Conservation (phyloP, 2,797 vertebrate genomes). For the Sebastes hubbsi region DNA sequence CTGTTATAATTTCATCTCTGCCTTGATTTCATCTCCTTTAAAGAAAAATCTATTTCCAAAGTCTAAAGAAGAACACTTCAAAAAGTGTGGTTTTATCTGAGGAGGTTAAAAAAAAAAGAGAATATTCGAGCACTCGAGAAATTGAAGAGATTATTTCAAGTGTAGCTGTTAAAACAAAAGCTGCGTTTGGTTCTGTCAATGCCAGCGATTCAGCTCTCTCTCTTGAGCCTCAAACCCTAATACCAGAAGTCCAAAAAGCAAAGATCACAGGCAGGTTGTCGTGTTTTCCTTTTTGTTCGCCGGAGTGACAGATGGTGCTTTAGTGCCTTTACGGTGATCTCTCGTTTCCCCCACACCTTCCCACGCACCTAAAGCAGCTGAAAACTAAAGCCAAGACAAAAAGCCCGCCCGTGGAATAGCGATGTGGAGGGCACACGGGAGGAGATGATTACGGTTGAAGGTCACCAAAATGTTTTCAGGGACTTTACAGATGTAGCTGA, state of each 20-base stretch:
- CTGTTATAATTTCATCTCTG: slow-evolving; percentile 23
- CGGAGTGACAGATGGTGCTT: slow-evolving; percentile 58
- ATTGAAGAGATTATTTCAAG: slow-evolving; percentile 45
- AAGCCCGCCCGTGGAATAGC: slow-evolving; percentile 54
- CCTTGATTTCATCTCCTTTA: slow-evolving; percentile 37
- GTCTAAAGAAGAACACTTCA: slow-evolving; percentile 21
- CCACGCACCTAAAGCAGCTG: slow-evolving; percentile 32
- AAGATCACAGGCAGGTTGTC: slow-evolving; percentile 53
- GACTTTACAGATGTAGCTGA: slow-evolving; percentile 76
- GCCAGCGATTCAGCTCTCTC: slow-evolving; percentile 19
- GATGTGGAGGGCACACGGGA: slow-evolving; percentile 41
- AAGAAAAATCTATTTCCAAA: slow-evolving; percentile 26
- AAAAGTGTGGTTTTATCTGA: slow-evolving; percentile 36
- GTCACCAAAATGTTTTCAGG: slow-evolving; percentile 76
- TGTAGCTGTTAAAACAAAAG: slow-evolving; percentile 50
- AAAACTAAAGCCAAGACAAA: slow-evolving; percentile 46
- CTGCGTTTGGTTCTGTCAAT: slow-evolving; percentile 37
- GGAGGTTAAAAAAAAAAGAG: slow-evolving; percentile 12
- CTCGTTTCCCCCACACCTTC: slow-evolving; percentile 12
- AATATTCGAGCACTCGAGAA: slow-evolving; percentile 26
- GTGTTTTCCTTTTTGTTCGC: slow-evolving; percentile 47
- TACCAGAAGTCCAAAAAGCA: slow-evolving; percentile 44
- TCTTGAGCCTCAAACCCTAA: slow-evolving; percentile 46
- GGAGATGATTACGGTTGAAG: slow-evolving; percentile 71
- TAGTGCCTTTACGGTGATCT: slow-evolving; percentile 49